These are phyloP conservation scores for Leuciscus idus DNA, from an alignment of 2,113 vertebrate species.

Conservation along the genomic window DNA sequence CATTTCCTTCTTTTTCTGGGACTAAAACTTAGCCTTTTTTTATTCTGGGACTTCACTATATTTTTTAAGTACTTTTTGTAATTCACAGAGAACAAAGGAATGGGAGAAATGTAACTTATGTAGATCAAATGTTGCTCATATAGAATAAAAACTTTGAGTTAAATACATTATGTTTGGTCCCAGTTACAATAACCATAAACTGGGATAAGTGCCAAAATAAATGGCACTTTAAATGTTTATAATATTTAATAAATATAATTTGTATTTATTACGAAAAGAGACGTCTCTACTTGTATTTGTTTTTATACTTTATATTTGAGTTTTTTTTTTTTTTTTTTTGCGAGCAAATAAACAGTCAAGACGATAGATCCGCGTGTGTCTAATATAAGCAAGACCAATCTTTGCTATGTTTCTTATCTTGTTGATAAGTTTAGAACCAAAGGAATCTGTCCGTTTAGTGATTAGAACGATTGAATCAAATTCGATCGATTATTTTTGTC, in stretches of 20 bases:
- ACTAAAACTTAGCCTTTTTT: too few species aligned
- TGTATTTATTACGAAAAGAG: neutral
- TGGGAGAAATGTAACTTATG: too few species aligned
- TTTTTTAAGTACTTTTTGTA: neutral
- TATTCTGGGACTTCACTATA: neutral
- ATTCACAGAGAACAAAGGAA: neutral
- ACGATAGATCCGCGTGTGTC: neutral
- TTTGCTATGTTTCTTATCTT: too few species aligned
- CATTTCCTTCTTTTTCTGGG: too few species aligned
- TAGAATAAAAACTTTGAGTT: too few species aligned
- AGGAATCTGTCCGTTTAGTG: neutral
- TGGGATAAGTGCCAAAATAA: neutral
- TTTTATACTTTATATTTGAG: neutral
- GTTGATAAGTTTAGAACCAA: neutral
- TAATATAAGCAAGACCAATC: neutral
- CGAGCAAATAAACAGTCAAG: neutral
- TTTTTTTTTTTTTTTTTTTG: neutral
- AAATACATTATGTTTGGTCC: neutral
- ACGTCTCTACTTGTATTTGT: neutral
- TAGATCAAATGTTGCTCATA: neutral
- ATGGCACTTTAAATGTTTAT: too few species aligned
- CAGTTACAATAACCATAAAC: neutral
- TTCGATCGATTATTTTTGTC: constrained; percentile 29
- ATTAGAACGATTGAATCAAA: neutral
- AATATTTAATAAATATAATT: too few species aligned